Evolutionary conservation across 2,888 invertebrate genomes (phyloP).

Genomic region (Clusia tigrina): DNA sequence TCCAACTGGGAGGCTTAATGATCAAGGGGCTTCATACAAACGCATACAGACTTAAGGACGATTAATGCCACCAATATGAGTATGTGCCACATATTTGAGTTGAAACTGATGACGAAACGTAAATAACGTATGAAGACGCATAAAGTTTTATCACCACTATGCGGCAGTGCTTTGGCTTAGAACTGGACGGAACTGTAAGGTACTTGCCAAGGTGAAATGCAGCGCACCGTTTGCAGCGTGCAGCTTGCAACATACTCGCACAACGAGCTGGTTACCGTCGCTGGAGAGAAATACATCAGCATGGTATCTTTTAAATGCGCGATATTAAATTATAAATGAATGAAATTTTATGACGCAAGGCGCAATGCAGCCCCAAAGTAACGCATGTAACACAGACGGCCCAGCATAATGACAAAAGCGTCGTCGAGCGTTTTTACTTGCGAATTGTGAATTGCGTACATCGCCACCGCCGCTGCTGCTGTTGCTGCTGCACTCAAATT

Average conservation of each 20-base stretch:
- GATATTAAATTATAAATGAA: slow-evolving; percentile 60
- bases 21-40: slow-evolving; percentile 13
- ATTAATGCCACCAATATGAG: too few relatives aligned
- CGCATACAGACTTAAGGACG: not conserved
- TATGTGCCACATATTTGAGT: not conserved
- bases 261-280: too few relatives aligned
- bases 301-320: slow-evolving; percentile 26
- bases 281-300: slow-evolving; percentile 21
- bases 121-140: slow-evolving; percentile 47
- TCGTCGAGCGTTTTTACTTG: not conserved
- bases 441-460: not conserved
- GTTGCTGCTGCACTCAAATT: slow-evolving; percentile 18
- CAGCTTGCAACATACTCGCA: too few relatives aligned
- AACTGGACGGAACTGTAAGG: not conserved
- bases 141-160: slow-evolving; percentile 43
- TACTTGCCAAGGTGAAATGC: not conserved
- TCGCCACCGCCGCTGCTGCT: slow-evolving; percentile 22
- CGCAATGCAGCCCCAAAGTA: not conserved
- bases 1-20: slow-evolving; percentile 2
- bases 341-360: slow-evolving; percentile 47
- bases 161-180: too few relatives aligned
- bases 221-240: not conserved
- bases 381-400: not conserved
- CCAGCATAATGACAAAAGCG: not conserved
- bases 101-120: slow-evolving; percentile 39